Evolutionary conservation across 2,888 invertebrate species (phyloP), one percentile per base, ranked within the genome.

Genomic region (Macaria notata): DNA sequence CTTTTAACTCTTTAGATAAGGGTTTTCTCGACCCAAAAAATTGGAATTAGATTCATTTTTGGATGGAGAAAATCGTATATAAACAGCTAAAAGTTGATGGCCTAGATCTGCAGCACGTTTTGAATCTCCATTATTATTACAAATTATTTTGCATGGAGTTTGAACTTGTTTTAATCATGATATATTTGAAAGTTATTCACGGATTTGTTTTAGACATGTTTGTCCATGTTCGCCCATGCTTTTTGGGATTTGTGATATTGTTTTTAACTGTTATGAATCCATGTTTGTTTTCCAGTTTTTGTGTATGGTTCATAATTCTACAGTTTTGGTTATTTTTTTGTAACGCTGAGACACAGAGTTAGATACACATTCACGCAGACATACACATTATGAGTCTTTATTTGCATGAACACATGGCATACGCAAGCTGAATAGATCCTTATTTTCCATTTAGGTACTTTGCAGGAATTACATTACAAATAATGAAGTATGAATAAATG

Each of bases 131-230:
- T 41, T 61, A 65, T 42, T 44, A 39, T 9, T 29, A 68, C 48
- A 56, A 64, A 63, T 74, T 71, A 66, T 73, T 78, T 77, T 83
- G 84, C 84, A 86, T 84, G 84, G 56, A 69, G 69, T 81, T 78
- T 78, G 72, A 70, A 59, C 79, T 77, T 73, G 66, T 65, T 71
- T 41, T 71, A 68, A 54, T 51, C 51, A 54, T 51, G 33, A 36
- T 19, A 45, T 59, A 62, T 36, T 59, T 45, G 56, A 53, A 54
- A 46, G 9, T 54, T 49, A 19, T 30, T 42, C 33, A 38, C 3
- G 8, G 4, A 38, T 51, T 54, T 46, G 39, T 54, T 56, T 57
- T 56, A 56, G 30, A 59, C 31, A 56, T 53, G 59, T 73, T 78
- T 76, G 77, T 80, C 66, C 71, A 72, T 71, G 78, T 78, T 65